These are phyloP conservation scores for Tetragonula carbonaria DNA, from an alignment of 2,888 invertebrate genomes.

Conservation along the genomic window DNA sequence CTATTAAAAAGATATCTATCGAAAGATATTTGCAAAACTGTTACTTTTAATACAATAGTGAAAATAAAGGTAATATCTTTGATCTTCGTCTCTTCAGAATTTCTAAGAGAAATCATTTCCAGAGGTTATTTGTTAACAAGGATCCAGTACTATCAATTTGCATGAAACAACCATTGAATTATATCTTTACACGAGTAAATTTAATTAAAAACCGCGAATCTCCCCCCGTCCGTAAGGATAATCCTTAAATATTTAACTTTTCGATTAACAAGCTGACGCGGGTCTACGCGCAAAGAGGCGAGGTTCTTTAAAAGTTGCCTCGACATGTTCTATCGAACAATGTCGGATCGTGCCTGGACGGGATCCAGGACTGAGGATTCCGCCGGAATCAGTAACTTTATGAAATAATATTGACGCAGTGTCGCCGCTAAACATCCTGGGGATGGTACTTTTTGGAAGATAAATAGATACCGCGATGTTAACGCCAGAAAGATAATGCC, in stretches of 20 bases:
- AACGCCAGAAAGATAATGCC: constrained; percentile 28
- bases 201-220: no score
- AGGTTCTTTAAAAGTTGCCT: neutral
- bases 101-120: no score
- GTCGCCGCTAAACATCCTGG: constrained; percentile 6
- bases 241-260: neutral
- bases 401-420: constrained; percentile 55
- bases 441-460: constrained; percentile 32
- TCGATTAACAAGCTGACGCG: neutral
- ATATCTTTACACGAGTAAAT: no score
- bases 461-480: constrained; percentile 47
- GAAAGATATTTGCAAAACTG: no score
- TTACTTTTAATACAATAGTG: no score
- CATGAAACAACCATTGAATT: no score
- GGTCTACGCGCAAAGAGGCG: neutral
- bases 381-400: constrained; percentile 32
- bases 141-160: no score
- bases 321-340: neutral
- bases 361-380: constrained; percentile 25
- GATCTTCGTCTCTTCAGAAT: no score
- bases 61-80: no score
- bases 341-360: constrained; percentile 12
- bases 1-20: no score
- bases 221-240: no score
- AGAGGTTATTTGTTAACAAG: no score